Base-by-base conservation (phyloP, 1,140 invertebrate species). In the Tetramorium parvispinum region DNA sequence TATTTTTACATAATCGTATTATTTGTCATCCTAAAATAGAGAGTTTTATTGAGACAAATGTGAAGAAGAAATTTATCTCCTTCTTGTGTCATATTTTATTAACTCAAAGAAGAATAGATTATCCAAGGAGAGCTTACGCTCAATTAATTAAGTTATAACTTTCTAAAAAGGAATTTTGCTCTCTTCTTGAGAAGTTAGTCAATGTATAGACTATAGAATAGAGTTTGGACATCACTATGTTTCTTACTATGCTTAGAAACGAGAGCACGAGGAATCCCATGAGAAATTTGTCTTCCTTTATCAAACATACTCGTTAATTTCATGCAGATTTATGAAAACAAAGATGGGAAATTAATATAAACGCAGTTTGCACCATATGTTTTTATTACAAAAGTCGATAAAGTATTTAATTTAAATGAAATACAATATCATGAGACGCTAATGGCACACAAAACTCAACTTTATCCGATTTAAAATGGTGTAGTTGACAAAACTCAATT, bases 261-360 rank as follows among this genome's bases (percentile, higher is more conserved):
- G 8, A 27, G 49, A 27, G 16, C 51, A 65, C 61, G 51, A 49
- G 57, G 40, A 57, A 6, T 49, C 66, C 77, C 77, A 77, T 32
- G 85, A 88, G 88, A 89, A 89, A 89, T 89, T 89, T 83, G 57
- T 89, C 78, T 73, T 89, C 73, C 46, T 53, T 24, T 51, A 55
- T 89, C 85, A 49, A 83, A 87, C 86, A 61, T 65, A 63, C 13
- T 53, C 65, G 51, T 71, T 32, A 82, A 71, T 11, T 57, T 32
- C 18, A 43, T 27, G 65, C 37, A 71, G 18, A 81, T 81, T 81
- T 81, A 81, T 81, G 77, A 82, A 82, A 82, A 82, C 18, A 3
- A 71, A 66, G 37, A 7, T 24, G 37, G 21, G 8, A 68, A 16
- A 81, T 81, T 55, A 68, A 70, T 55, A 32, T 13, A 21, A 40